These are phyloP conservation scores for Propithecus deckenii DNA, from an alignment of 2,797 vertebrate species.

Conservation along the genomic window DNA sequence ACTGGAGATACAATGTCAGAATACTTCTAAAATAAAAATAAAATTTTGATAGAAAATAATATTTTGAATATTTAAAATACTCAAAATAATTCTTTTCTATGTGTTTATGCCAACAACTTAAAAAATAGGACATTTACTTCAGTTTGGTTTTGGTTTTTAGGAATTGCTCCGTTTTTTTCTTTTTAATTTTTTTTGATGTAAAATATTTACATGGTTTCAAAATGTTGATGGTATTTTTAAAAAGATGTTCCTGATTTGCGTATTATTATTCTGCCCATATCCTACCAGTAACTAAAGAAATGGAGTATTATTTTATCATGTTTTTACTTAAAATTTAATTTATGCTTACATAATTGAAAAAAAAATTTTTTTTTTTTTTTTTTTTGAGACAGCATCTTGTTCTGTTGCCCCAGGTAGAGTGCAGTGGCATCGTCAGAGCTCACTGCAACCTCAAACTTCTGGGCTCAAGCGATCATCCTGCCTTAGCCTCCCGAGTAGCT, in stretches of 20 bases:
- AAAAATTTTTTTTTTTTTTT: neutral
- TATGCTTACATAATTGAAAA: neutral
- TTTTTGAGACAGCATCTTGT: no score
- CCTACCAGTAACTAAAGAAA: neutral
- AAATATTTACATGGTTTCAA: slow-evolving; percentile 9
- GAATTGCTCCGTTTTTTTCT: neutral
- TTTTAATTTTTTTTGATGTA: neutral
- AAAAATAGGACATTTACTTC: neutral
- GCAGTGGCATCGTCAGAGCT: no score
- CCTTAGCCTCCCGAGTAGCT: no score
- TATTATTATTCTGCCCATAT: neutral
- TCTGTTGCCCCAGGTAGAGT: no score
- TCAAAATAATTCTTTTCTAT: neutral
- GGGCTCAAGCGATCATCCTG: no score
- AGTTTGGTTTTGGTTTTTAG: neutral
- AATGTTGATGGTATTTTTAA: neutral
- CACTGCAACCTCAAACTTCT: no score
- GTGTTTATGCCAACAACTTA: neutral
- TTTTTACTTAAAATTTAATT: slow-evolving; percentile 19
- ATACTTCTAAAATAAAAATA: neutral
- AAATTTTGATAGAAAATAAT: neutral
- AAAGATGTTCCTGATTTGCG: neutral
- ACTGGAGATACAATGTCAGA: neutral
- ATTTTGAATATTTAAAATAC: neutral
- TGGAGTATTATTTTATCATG: neutral